A percentile compares a stretch with the other conserved stretches of the same genome.
Evolutionary conservation across 1,140 invertebrate species (phyloP).

Genomic region (Heliothis subflexa): DNA sequence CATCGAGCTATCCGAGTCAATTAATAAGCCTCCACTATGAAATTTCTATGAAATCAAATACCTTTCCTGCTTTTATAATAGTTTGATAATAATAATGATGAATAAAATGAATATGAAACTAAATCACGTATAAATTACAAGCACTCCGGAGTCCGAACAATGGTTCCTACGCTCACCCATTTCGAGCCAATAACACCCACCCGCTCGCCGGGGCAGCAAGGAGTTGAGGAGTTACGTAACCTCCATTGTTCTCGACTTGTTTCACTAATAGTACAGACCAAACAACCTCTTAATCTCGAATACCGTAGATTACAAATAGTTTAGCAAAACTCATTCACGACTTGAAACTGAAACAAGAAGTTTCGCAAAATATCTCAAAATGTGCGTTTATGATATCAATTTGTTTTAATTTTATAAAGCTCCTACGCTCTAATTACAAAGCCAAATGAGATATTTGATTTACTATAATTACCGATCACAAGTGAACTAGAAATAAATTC

Average conservation of each 20-base stretch:
- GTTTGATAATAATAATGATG: background rate
- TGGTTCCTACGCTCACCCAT: slow-evolving; percentile 3
- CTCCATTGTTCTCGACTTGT: slow-evolving; percentile 39
- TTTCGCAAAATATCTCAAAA: background rate
- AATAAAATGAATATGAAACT: background rate
- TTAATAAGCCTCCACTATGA: too few species aligned
- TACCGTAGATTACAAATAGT: slow-evolving; percentile 23
- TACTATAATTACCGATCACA: background rate
- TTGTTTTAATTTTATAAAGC: slow-evolving; percentile 4
- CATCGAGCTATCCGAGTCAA: too few species aligned
- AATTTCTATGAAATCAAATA: too few species aligned
- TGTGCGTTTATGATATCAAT: slow-evolving; percentile 4
- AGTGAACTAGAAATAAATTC: slow-evolving; percentile 5
- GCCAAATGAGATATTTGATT: background rate
- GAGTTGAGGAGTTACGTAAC: slow-evolving; percentile 42
- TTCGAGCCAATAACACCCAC: slow-evolving; percentile 5
- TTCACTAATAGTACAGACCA: slow-evolving; percentile 35
- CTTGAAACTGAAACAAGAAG: slow-evolving; percentile 9
- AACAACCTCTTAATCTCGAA: slow-evolving; percentile 39
- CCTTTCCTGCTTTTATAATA: too few species aligned
- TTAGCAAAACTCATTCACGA: slow-evolving; percentile 4
- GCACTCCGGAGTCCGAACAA: slow-evolving; percentile 11
- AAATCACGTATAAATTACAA: background rate
- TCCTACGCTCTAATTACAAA: background rate
- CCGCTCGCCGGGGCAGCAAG: slow-evolving; percentile 30